phyloP scores from a whole-genome alignment of 1,140 invertebrate species.

The Eriocheir sinensis region DNA sequence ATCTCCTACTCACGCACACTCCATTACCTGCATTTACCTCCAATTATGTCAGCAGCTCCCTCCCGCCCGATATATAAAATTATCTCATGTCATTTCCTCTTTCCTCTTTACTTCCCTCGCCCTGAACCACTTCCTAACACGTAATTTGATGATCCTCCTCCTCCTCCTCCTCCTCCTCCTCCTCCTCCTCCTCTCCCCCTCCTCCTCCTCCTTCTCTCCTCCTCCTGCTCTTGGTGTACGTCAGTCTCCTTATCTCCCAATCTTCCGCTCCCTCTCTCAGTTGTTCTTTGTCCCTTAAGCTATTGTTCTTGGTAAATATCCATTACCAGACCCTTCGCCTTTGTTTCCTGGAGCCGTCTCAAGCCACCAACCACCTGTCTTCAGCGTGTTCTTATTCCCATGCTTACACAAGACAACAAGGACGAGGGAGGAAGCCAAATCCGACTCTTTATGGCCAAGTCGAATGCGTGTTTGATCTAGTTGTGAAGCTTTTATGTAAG shows the following conservation, averaged over 20 bases:
- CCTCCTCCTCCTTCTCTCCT: not conserved
- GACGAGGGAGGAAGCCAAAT: no score
- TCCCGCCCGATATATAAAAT: not conserved
- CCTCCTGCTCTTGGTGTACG: not conserved
- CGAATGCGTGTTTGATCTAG: no score
- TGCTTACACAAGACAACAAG: no score
- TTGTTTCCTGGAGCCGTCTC: not conserved
- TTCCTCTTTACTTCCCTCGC: not conserved
- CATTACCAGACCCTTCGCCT: not conserved
- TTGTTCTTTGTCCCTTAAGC: conserved; percentile 10
- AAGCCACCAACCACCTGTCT: not conserved
- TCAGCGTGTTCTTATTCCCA: not conserved
- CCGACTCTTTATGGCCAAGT: no score
- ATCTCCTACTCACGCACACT: not conserved
- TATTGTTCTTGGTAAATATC: conserved; percentile 5
- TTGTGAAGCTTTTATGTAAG: no score
- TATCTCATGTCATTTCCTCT: not conserved
- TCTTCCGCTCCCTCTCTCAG: not conserved
- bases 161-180: no score
- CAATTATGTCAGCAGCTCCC: not conserved
- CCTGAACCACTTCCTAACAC: not conserved
- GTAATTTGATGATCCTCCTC: no score
- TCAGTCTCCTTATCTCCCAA: not conserved
- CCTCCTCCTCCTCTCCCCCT: not conserved
- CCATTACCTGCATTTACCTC: not conserved